Conservation (phyloP, 2,113 vertebrate species). For the Paramormyrops kingsleyae region DNA sequence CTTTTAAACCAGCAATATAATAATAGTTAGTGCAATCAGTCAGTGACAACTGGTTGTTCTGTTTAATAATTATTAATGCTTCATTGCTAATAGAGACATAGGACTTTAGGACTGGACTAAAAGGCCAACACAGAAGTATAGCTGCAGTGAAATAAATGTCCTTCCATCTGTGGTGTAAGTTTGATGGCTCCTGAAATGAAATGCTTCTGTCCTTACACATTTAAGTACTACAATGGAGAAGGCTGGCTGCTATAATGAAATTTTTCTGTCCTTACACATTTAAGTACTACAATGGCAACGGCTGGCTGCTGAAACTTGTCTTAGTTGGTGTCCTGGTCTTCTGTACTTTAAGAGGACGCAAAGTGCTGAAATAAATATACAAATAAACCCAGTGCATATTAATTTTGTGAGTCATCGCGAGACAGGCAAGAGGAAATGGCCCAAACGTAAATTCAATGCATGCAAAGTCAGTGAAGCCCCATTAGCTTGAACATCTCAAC, state of each 20-base stretch:
- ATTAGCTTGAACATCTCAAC: not conserved
- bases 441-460: too few species aligned
- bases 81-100: not conserved
- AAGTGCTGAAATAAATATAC: too few species aligned
- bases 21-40: not conserved
- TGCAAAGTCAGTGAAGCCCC: too few species aligned
- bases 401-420: too few species aligned
- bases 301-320: not conserved
- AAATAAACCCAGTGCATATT: too few species aligned
- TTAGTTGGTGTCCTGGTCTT: too few species aligned
- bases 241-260: not conserved
- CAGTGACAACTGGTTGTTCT: not conserved
- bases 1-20: not conserved
- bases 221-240: not conserved
- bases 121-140: not conserved
- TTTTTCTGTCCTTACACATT: not conserved
- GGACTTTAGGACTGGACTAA: not conserved
- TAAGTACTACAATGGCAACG: not conserved
- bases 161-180: not conserved
- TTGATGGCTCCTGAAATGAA: not conserved
- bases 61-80: not conserved
- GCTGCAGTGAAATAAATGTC: not conserved
- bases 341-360: too few species aligned
- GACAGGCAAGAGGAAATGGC: too few species aligned
- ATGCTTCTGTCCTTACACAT: not conserved